Evolutionary conservation across 1,140 invertebrate species (phyloP).

Genomic region (Atta cephalotes): DNA sequence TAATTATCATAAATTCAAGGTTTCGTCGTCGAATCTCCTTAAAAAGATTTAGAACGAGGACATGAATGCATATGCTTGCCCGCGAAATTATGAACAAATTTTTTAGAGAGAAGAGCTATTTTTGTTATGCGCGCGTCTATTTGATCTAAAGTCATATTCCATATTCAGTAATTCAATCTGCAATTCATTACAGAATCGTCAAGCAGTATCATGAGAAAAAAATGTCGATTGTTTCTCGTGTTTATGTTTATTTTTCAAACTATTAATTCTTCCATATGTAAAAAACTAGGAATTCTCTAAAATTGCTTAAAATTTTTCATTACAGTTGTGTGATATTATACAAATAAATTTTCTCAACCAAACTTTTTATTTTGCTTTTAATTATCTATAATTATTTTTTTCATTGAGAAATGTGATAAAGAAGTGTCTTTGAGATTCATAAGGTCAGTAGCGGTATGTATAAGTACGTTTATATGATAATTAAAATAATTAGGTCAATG

Average conservation of each 20-base stretch:
- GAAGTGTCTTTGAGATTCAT: neutral
- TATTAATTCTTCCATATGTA: neutral
- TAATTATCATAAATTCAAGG: slow-evolving; percentile 39
- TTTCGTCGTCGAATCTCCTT: slow-evolving; percentile 48
- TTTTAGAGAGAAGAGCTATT: slow-evolving; percentile 9
- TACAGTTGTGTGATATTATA: too few relatives aligned
- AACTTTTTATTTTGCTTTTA: neutral
- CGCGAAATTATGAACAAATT: slow-evolving; percentile 20
- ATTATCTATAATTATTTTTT: neutral
- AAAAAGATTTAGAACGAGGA: slow-evolving; percentile 67
- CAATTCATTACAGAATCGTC: neutral
- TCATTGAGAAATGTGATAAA: neutral
- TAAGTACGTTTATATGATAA: neutral
- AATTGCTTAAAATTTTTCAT: neutral
- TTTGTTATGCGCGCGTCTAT: neutral
- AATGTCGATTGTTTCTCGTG: neutral
- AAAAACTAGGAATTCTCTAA: neutral
- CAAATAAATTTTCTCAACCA: neutral
- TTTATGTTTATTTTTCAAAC: neutral
- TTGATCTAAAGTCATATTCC: neutral
- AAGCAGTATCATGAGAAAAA: neutral
- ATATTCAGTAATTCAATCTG: slow-evolving; percentile 10
- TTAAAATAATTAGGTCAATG: slow-evolving; percentile 28
- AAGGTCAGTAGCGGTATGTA: neutral
- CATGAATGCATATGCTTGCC: neutral